These are phyloP conservation scores for Rissa tridactyla DNA, from an alignment of 2,113 vertebrate species.

Conservation along the genomic window DNA sequence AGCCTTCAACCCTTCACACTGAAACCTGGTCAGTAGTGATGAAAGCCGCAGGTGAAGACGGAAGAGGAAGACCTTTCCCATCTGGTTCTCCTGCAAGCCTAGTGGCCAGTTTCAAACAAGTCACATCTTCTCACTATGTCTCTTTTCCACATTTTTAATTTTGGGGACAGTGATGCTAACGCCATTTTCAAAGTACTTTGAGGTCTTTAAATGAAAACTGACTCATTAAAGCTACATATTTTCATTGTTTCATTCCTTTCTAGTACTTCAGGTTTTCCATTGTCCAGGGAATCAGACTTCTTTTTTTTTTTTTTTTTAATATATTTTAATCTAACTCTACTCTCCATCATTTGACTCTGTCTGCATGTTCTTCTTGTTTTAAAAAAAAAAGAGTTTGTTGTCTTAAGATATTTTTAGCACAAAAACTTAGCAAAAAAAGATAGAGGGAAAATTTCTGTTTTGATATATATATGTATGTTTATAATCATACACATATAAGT, in stretches of 20 bases:
- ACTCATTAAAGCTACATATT: background rate
- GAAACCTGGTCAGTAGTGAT: background rate
- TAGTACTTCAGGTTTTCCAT: background rate
- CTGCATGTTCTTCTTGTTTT: background rate
- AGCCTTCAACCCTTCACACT: background rate
- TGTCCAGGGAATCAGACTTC: rapidly evolving
- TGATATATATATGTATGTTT: background rate
- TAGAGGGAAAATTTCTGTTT: background rate
- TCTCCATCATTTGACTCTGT: background rate
- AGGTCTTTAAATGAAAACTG: background rate
- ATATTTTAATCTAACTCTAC: background rate
- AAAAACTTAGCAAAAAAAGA: background rate
- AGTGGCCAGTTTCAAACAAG: background rate
- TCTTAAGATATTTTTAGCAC: background rate
- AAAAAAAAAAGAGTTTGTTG: background rate
- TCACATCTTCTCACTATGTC: background rate
- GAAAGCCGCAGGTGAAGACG: background rate
- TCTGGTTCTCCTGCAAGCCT: background rate
- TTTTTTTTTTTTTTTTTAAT: background rate
- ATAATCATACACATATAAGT: background rate
- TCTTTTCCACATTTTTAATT: background rate
- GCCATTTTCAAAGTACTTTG: background rate
- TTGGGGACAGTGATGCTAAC: background rate
- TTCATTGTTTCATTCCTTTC: background rate
- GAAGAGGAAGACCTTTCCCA: background rate